These are phyloP conservation scores for Neomonachus schauinslandi DNA, from an alignment of 2,113 vertebrate genomes.

Conservation along the genomic window DNA sequence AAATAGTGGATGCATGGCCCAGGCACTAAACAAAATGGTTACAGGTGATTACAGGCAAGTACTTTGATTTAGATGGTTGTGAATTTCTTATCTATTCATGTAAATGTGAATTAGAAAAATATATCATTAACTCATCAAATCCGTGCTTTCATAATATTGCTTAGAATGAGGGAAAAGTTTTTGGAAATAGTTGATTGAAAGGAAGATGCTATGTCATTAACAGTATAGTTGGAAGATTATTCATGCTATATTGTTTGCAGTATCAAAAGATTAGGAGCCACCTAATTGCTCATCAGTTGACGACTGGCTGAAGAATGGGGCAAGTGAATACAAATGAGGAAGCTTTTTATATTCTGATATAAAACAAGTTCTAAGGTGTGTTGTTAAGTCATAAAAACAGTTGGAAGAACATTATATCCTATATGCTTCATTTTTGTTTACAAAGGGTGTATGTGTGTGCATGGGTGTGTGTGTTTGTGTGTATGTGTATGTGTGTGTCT, in stretches of 20 bases:
- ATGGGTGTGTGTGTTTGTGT: background rate
- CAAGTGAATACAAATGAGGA: background rate
- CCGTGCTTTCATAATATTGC: background rate
- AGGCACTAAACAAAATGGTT: background rate
- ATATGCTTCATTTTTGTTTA: background rate
- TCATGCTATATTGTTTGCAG: background rate
- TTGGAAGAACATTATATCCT: background rate
- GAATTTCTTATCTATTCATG: background rate
- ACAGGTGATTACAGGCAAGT: background rate
- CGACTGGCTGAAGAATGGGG: background rate
- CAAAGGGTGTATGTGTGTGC: background rate
- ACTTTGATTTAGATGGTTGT: background rate
- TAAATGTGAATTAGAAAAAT: background rate
- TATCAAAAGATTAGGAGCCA: background rate
- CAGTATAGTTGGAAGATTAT: background rate
- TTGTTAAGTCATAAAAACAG: background rate
- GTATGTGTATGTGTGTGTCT: background rate
- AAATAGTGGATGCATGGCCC: background rate
- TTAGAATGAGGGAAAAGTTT: background rate
- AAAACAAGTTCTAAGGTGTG: background rate
- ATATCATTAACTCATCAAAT: background rate
- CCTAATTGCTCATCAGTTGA: background rate
- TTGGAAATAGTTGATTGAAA: background rate
- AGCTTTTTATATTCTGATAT: background rate
- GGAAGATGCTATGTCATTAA: background rate